Conservation (phyloP, 64 coral and sea anemone genomes). For the Anthopleura sola region DNA sequence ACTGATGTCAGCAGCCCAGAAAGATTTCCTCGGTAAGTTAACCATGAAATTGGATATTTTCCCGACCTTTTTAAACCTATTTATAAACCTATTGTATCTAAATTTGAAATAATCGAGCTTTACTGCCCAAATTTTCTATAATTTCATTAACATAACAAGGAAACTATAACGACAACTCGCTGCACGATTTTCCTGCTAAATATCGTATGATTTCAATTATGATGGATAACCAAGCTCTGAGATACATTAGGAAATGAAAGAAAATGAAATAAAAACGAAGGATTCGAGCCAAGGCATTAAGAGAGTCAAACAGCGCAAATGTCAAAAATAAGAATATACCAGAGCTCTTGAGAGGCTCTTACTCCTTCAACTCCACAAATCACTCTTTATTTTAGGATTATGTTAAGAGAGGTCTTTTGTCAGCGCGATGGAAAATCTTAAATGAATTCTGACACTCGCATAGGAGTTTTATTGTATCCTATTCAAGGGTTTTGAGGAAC, state of each 20-base stretch:
- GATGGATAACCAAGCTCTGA: not conserved
- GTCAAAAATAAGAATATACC: not conserved
- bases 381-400: not conserved
- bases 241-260: not conserved
- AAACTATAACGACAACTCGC: not conserved
- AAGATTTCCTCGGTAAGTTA: constrained; percentile 72
- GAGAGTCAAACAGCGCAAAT: not conserved
- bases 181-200: not conserved
- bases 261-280: not conserved
- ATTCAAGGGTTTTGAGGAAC: not conserved
- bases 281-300: not conserved
- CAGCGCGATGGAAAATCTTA: not conserved
- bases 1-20: constrained; percentile 73
- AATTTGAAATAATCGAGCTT: not conserved
- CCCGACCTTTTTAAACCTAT: not conserved
- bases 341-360: not conserved
- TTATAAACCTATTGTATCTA: not conserved
- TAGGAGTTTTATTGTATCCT: not conserved
- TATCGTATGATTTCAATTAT: not conserved
- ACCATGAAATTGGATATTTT: not conserved
- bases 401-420: not conserved
- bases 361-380: not conserved
- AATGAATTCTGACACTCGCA: not conserved
- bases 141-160: not conserved
- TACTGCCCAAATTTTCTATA: not conserved